Evolutionary conservation across 2,888 invertebrate species (phyloP), one percentile per base, ranked within the genome.

Genomic region (Dendrolimus pini): DNA sequence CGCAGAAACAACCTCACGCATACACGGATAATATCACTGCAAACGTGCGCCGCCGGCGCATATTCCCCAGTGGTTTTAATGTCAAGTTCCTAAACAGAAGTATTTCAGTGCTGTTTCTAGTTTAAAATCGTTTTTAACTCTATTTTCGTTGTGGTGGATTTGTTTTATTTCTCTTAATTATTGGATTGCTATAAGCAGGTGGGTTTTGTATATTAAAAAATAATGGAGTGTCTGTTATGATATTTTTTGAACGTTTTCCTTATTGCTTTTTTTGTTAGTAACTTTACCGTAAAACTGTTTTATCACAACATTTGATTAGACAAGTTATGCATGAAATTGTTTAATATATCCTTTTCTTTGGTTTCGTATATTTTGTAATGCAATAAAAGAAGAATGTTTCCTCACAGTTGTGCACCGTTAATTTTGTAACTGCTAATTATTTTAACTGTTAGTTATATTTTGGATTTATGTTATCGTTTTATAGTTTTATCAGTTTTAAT

Each of bases 71-170:
- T 47, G 12, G 6, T 47, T 47, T 47, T 3, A 47, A 47, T 9
- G 12, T 47, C 47, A 47, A 47, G 47, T 47, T 47, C 47, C 47
- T 53, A 41, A 18, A 54, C 42, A 42, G 56, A 56, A 56, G 59
- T 60, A 58, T 59, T 62, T 62, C 61, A 62, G 59, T 59, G 54
- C 47, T 53, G 56, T 55, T 59, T 59, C 54, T 41, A 56, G 58
- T 52, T 57, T 56, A 14, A 58, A 55, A 41, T 54, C 14, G 57
- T 55, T 56, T 47, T 53, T 41, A 54, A 58, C 64, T 60, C 41
- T 47, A 54, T 41, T 55, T 53, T 55, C 2, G 10, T 12, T 47
- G 9, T 12, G 12, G 47, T 47, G 47, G 12, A 47, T 12, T 47
- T 10, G 12, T 47, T 30, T 30, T 30, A 30, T 30, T 30, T 30